Evolutionary conservation across 2,797 vertebrate genomes (phyloP), one percentile per base, ranked within the genome.

Genomic region (Pempheris klunzingeri): DNA sequence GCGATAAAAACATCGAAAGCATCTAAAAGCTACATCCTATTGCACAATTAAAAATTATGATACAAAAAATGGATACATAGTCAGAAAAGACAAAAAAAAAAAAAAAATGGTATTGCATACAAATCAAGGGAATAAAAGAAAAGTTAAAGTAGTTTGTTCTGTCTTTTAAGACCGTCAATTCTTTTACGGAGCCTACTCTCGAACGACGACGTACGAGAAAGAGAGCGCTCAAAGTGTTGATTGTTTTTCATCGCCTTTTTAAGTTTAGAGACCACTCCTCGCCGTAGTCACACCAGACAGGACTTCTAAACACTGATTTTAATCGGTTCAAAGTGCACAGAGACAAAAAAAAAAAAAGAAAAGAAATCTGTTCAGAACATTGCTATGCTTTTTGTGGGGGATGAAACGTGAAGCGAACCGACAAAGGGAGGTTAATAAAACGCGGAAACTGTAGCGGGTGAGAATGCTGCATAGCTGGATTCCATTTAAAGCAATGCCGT

Each of bases 401-500:
- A 50, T 18, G 62, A 72, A 62, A 81, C n/a, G 7, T 61, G 67
- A 74, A 61, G 94, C 87, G 61, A 41, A 90, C 87, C 69, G 90
- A 92, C 92, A 84, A 90, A 91, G 77, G 90, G 34, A 90, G 90
- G 83, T 89, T 49, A 49, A 81, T 74, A 63, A 77, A 72, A 81
- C 2, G 17, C 39, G 26, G 77, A 78, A 86, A 87, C 50, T 30
- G 74, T 82, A 82, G 95, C 78, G 18, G 77, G 57, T 71, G 95
- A 96, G 94, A 95, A 95, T 93, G 96, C 97, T 97, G 97, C 97
- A 98, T 97, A 98, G 96, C 96, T 97, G 95, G 96, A 96, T 96
- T 97, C 96, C 96, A 96, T 96, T 96, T 96, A 96, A 97, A 97
- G 96, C 96, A 91, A 97, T 95, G 96, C 95, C 94, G 92, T 91